Percentiles rank a stretch among this genome's conserved stretches.
Conservation (phyloP, 2,797 vertebrate genomes). For the Lutjanus campechanus region DNA sequence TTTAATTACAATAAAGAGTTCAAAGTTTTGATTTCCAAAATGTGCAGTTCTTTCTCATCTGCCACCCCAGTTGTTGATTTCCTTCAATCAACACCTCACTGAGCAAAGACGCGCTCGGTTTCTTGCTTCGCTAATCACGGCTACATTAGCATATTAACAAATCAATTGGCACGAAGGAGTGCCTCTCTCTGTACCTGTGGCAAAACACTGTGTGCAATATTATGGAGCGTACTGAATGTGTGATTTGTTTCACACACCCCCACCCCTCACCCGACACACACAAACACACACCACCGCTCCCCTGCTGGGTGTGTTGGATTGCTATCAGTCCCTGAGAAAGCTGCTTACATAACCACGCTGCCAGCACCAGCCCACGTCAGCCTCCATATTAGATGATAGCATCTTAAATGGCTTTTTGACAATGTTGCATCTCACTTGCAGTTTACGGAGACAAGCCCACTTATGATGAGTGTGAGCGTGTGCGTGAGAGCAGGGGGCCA, state of each 20-base stretch:
- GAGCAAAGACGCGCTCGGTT: conserved; percentile 34
- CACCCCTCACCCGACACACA: conserved; percentile 30
- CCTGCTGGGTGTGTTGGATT: conserved; percentile 80
- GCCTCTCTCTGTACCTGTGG: conserved; percentile 74
- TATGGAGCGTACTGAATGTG: conserved; percentile 57
- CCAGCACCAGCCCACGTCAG: conserved; percentile 72
- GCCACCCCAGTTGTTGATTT: conserved; percentile 36
- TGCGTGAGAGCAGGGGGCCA: conserved; percentile 10
- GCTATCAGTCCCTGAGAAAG: conserved; percentile 77
- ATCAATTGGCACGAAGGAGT: conserved; percentile 69
- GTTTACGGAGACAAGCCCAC: conserved; percentile 49
- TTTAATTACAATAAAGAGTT: conserved; percentile 21
- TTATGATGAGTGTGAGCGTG: conserved; percentile 16
- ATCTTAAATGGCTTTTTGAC: conserved; percentile 74
- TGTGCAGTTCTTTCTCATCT: conserved; percentile 34
- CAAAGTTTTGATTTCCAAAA: conserved; percentile 43
- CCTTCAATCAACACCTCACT: conserved; percentile 74
- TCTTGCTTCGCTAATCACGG: conserved; percentile 55
- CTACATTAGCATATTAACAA: conserved; percentile 82
- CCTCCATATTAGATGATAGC: conserved; percentile 74
- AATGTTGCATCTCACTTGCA: conserved; percentile 67
- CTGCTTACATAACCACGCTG: conserved; percentile 77
- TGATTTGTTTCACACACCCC: conserved; percentile 67
- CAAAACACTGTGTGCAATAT: conserved; percentile 68
- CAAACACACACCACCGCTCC: conserved; percentile 44